Evolutionary conservation across 2,113 vertebrate species (phyloP).

Genomic region (Cololabis saira): DNA sequence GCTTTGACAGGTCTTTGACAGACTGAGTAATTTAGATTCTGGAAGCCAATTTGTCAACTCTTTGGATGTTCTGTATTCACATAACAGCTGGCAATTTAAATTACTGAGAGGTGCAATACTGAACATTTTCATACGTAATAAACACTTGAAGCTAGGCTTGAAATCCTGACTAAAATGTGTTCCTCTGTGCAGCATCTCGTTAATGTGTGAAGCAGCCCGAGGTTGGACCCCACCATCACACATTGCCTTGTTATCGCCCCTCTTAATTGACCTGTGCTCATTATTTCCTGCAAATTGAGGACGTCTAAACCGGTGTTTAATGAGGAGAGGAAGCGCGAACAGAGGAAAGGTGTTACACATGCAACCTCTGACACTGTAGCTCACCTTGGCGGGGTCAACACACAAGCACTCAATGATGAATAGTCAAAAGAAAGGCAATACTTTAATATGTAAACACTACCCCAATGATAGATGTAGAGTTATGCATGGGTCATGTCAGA

Average conservation of each 20-base stretch:
- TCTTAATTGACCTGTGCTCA: constrained; percentile 66
- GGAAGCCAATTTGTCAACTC: background rate
- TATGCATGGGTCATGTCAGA: no score
- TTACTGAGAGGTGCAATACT: background rate
- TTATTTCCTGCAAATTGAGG: constrained; percentile 57
- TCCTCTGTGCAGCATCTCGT: constrained; percentile 29
- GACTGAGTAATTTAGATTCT: background rate
- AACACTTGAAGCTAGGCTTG: background rate
- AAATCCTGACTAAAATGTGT: constrained; percentile 5
- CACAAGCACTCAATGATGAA: no score
- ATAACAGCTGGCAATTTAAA: background rate
- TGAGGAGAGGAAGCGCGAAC: constrained; percentile 48
- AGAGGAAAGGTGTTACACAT: constrained; percentile 36
- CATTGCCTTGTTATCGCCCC: constrained; percentile 54
- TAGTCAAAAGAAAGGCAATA: no score
- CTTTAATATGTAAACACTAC: no score
- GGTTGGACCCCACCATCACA: constrained; percentile 46
- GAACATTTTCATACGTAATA: background rate
- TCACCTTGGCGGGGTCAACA: background rate
- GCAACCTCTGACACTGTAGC: constrained; percentile 39
- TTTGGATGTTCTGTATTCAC: constrained; percentile 11
- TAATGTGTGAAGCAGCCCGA: constrained; percentile 47
- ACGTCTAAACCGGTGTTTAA: constrained; percentile 51
- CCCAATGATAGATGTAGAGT: no score
- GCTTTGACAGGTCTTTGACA: background rate